Conservation (phyloP, 2,797 vertebrate species). For the Potorous gilbertii region DNA sequence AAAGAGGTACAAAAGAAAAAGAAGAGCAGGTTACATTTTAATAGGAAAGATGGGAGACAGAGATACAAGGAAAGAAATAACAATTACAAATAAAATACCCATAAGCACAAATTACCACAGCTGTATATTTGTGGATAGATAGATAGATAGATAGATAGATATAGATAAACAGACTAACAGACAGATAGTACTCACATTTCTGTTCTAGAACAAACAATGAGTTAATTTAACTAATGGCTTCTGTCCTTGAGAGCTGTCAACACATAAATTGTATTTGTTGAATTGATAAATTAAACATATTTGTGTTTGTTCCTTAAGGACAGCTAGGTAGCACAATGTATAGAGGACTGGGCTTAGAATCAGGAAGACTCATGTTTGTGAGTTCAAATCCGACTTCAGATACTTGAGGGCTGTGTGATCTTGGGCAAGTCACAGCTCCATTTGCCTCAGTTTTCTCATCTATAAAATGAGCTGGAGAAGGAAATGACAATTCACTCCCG, state of each 20-base stretch:
- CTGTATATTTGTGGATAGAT: background rate
- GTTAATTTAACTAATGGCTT: background rate
- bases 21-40: background rate
- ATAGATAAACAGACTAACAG: too few species aligned
- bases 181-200: background rate
- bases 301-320: background rate
- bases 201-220: background rate
- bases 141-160: too few species aligned
- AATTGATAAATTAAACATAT: background rate
- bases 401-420: background rate
- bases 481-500: background rate
- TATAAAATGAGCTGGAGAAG: background rate
- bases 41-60: background rate
- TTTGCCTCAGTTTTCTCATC: background rate
- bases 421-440: background rate
- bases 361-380: background rate
- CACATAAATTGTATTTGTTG: background rate
- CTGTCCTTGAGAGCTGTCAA: background rate
- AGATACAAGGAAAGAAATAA: background rate
- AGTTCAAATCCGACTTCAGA: background rate
- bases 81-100: background rate
- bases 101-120: background rate
- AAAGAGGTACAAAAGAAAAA: background rate
- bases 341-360: background rate
- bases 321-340: background rate